Evolutionary conservation across 2,888 invertebrate species (phyloP).

Genomic region (Melieria omissa): DNA sequence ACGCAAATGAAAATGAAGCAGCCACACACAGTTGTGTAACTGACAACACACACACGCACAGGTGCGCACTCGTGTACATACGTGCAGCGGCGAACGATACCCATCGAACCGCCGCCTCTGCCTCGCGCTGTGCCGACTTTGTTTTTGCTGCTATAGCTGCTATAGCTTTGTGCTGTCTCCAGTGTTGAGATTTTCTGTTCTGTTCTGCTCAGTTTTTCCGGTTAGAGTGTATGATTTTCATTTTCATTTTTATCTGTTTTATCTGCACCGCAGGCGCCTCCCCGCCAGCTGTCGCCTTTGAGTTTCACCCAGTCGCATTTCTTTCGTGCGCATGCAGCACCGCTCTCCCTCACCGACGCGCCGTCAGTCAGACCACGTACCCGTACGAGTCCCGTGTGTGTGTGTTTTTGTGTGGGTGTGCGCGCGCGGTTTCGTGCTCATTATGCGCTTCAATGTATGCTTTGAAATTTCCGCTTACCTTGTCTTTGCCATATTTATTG

Average conservation of each 20-base stretch:
- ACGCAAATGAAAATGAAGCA: neutral
- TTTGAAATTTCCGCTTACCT: conserved; percentile 38
- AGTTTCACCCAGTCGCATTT: too few species aligned
- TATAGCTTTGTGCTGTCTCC: neutral
- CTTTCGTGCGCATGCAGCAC: too few species aligned
- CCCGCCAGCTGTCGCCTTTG: too few species aligned
- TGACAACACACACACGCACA: neutral
- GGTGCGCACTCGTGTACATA: neutral
- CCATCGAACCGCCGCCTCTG: neutral
- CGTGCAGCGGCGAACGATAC: neutral
- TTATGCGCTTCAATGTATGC: conserved; percentile 38
- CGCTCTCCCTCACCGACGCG: neutral
- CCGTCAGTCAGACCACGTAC: neutral
- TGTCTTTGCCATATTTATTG: conserved; percentile 41
- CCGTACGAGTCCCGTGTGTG: neutral
- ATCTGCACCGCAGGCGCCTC: too few species aligned
- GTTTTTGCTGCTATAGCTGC: neutral
- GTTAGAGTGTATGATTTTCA: too few species aligned
- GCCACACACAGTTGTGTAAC: neutral
- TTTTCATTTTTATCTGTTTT: too few species aligned
- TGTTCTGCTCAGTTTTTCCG: too few species aligned
- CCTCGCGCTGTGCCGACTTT: neutral
- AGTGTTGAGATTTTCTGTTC: too few species aligned
- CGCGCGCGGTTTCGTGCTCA: conserved; percentile 30
- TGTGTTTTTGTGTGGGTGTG: neutral